phyloP scores from a whole-genome alignment of 2,797 vertebrate genomes.

The Luscinia megarhynchos region DNA sequence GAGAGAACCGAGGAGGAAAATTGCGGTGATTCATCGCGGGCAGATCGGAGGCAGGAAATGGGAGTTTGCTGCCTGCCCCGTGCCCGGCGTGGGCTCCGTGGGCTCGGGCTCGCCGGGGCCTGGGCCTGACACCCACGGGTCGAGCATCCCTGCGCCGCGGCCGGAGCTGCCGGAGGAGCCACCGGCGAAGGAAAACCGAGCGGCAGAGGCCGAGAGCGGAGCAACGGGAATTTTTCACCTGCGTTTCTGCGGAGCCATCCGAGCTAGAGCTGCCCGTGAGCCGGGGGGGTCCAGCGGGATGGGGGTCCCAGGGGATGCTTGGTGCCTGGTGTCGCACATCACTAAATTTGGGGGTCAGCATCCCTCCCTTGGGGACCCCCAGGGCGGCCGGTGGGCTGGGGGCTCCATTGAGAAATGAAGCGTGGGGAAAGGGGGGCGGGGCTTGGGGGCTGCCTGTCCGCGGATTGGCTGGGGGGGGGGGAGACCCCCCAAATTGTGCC shows the following conservation, averaged over 20 bases:
- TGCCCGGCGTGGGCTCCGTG: slow-evolving; percentile 28
- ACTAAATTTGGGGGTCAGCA: background rate
- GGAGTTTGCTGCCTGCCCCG: slow-evolving; percentile 29
- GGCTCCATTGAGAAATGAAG: background rate
- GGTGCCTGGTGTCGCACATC: background rate
- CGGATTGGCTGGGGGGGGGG: slow-evolving; percentile 21
- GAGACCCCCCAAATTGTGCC: background rate
- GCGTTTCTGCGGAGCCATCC: slow-evolving; percentile 6
- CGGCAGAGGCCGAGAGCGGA: background rate
- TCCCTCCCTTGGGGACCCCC: background rate
- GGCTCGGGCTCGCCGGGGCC: slow-evolving; percentile 27
- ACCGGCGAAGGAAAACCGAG: background rate
- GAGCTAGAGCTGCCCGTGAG: background rate
- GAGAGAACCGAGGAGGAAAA: slow-evolving; percentile 38
- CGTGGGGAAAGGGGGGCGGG: slow-evolving; percentile 12
- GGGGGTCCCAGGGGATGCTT: background rate
- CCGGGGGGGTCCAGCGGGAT: background rate
- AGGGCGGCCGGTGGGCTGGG: background rate
- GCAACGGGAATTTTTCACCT: background rate
- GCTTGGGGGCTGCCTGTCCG: background rate
- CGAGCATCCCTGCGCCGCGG: background rate
- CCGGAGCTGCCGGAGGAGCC: background rate
- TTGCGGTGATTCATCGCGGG: slow-evolving; percentile 59
- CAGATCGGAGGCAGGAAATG: slow-evolving; percentile 49
- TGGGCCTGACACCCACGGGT: slow-evolving; percentile 19